A percentile compares a stretch with the other conserved stretches of the same genome.
These are phyloP conservation scores for Leptonema lineaticorne DNA, from an alignment of 1,140 invertebrate species.

Conservation along the genomic window DNA sequence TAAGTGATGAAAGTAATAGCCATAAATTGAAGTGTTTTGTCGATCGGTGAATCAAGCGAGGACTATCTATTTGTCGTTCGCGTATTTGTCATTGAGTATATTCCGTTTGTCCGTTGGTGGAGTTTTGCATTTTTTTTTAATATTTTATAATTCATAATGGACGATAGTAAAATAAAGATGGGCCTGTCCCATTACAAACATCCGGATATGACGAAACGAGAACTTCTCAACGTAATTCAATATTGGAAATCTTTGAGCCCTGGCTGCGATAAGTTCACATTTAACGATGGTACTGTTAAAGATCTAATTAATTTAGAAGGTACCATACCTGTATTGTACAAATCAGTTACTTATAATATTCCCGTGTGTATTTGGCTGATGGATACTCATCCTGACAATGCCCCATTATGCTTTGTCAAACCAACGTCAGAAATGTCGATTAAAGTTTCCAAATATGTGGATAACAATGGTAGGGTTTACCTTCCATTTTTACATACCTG, in stretches of 20 bases:
- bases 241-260: constrained; percentile 70
- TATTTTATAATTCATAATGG: constrained; percentile 43
- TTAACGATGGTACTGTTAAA: constrained; percentile 84
- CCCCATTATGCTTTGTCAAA: constrained; percentile 97
- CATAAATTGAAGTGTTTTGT: no score
- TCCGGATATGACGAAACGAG: constrained; percentile 71
- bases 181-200: constrained; percentile 69
- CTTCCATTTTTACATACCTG: constrained; percentile 96
- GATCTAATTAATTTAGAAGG: constrained; percentile 84
- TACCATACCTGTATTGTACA: constrained; percentile 90
- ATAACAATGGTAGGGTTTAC: constrained; percentile 94
- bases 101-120: background rate
- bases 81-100: no score
- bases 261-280: constrained; percentile 66
- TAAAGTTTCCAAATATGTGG: constrained; percentile 91
- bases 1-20: no score
- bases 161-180: constrained; percentile 58
- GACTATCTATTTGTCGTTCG: no score
- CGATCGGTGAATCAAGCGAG: no score
- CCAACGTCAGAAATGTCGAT: constrained; percentile 96
- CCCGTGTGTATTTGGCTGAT: constrained; percentile 95
- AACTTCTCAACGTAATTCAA: constrained; percentile 69
- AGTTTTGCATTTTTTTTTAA: no score
- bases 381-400: constrained; percentile 95
- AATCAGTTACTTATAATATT: constrained; percentile 92